Conservation (phyloP, 2,888 invertebrate genomes). For the Drosophila trichaetosa region DNA sequence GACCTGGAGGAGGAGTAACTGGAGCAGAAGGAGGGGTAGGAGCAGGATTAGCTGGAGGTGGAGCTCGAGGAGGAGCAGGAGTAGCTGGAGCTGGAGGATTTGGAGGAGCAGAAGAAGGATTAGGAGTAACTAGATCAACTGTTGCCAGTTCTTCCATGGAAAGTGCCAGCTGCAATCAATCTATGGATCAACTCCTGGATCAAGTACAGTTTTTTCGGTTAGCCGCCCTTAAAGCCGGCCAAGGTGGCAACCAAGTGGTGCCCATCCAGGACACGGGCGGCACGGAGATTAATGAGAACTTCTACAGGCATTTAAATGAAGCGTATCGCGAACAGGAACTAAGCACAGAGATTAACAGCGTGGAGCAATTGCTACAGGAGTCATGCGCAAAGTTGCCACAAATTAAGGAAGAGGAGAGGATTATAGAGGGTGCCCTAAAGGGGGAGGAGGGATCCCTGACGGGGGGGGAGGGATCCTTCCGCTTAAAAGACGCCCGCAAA, state of each 20-base stretch:
- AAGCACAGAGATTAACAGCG: slow-evolving; percentile 66
- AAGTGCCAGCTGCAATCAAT: not conserved
- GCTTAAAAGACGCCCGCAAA: slow-evolving; percentile 48
- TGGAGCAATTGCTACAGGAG: slow-evolving; percentile 70
- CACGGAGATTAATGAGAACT: slow-evolving; percentile 92
- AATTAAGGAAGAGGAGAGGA: not conserved
- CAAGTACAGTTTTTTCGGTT: slow-evolving; percentile 82
- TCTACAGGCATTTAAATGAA: slow-evolving; percentile 94
- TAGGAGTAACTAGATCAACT: not conserved
- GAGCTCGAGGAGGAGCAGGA: not conserved
- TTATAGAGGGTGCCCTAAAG: not conserved
- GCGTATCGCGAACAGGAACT: slow-evolving; percentile 91
- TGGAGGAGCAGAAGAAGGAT: not conserved
- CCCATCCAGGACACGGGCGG: slow-evolving; percentile 83
- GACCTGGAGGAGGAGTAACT: not conserved
- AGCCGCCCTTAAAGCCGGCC: slow-evolving; percentile 77
- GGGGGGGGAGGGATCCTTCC: not conserved
- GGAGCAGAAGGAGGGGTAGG: not conserved
- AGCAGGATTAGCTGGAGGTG: too few relatives aligned
- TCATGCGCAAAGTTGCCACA: slow-evolving; percentile 41
- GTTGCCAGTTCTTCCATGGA: slow-evolving; percentile 14
- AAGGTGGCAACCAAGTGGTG: slow-evolving; percentile 72
- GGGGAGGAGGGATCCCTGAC: not conserved
- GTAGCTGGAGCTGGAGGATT: not conserved
- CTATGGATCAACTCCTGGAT: slow-evolving; percentile 45